Evolutionary conservation across 2,888 invertebrate genomes (phyloP).

Genomic region (Sarcophaga variegata): DNA sequence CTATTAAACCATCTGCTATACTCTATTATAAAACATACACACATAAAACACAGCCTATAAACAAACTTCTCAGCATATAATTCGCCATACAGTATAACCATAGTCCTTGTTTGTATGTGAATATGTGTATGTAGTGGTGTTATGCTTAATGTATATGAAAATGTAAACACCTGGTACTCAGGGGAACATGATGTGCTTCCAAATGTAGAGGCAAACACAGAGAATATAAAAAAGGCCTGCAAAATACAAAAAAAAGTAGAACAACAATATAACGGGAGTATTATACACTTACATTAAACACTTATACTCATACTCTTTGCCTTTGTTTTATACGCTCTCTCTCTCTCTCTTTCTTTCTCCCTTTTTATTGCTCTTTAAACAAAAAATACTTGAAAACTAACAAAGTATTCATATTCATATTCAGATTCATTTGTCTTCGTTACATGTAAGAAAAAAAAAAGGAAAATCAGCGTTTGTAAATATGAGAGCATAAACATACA

Average conservation of each 20-base stretch:
- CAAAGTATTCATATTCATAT: slow-evolving; percentile 45
- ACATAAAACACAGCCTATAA: slow-evolving; percentile 7
- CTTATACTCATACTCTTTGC: background rate
- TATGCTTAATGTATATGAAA: slow-evolving; percentile 3
- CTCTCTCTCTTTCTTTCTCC: too few species aligned
- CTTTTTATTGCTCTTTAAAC: background rate
- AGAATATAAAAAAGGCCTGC: too few species aligned
- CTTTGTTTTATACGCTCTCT: slow-evolving; percentile 11
- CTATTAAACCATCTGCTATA: too few species aligned
- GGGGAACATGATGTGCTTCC: slow-evolving; percentile 44
- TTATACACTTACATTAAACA: slow-evolving; percentile 8
- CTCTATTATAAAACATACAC: slow-evolving; percentile 8
- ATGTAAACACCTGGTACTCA: slow-evolving; percentile 25
- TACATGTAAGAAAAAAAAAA: slow-evolving; percentile 4
- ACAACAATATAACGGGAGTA: background rate
- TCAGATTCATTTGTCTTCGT: slow-evolving; percentile 38
- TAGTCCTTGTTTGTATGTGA: too few species aligned
- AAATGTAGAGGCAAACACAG: background rate
- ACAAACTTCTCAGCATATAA: background rate
- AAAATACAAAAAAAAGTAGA: background rate
- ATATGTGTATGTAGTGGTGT: too few species aligned
- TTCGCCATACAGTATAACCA: too few species aligned
- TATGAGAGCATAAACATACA: background rate
- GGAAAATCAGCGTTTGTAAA: background rate
- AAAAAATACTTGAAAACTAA: slow-evolving; percentile 41